These are phyloP conservation scores for Polyergus mexicanus DNA, from an alignment of 1,140 invertebrate genomes.

Conservation along the genomic window DNA sequence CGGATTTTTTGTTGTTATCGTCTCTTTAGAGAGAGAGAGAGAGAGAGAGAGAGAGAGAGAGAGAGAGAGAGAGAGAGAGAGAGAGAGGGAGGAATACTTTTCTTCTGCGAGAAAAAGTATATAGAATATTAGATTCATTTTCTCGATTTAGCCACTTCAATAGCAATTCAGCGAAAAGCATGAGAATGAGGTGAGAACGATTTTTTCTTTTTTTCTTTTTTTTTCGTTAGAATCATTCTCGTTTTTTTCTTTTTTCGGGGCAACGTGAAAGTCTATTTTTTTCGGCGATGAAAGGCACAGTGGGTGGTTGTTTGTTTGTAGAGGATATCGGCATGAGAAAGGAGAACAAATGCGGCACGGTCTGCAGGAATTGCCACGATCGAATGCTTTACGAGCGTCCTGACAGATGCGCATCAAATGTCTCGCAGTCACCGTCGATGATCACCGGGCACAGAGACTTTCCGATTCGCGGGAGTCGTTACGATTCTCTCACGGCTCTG, in stretches of 20 bases:
- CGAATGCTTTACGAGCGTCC: constrained; percentile 56
- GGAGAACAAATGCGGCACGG: constrained; percentile 46
- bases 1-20: not conserved
- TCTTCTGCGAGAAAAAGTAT: not conserved
- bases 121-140: not conserved
- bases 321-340: constrained; percentile 63
- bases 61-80: no score
- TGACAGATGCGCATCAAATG: constrained; percentile 12
- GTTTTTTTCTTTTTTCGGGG: not conserved
- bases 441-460: constrained; percentile 35
- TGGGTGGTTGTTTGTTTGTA: constrained; percentile 19
- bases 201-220: constrained; percentile 1
- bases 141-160: not conserved
- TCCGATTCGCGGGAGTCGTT: constrained; percentile 68
- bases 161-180: not conserved
- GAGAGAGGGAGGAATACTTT: not conserved
- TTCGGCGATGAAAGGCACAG: not conserved
- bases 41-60: no score
- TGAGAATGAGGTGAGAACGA: not conserved
- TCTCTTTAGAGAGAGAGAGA: not conserved
- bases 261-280: not conserved
- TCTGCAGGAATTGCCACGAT: constrained; percentile 39
- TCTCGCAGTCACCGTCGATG: constrained; percentile 42
- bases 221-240: not conserved
- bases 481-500: constrained; percentile 79